Evolutionary conservation across 2,113 vertebrate species (phyloP), one percentile per base, ranked within the genome.

Genomic region (Heterocephalus glaber): DNA sequence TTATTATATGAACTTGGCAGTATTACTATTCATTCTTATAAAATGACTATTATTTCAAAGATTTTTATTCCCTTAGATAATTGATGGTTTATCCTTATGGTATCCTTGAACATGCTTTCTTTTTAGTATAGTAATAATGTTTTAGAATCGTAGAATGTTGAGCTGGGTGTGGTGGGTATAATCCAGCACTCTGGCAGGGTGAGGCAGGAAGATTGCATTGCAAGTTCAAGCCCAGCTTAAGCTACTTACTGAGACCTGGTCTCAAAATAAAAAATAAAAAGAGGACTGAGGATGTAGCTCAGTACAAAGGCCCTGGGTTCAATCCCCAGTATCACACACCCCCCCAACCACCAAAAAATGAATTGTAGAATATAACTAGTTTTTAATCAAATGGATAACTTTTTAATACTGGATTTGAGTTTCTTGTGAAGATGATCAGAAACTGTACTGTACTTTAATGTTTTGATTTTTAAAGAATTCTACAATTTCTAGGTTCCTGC

Each of bases 371-470:
- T 60, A 3, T 70, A 79, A 93, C 35, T 85, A 19, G 20, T 76
- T 74, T 85, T 93, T 77, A 74, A 35, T 89, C 83, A 94, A 92
- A 66, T 68, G 41, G 11, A 66, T 86, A 63, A 61, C 47, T 82
- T 0, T 86, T 70, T 49, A 83, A 33, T 68, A 24, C 35, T 63
- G 1, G 28, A 68, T 83, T 74, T 86, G 28, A 14, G 22, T 80
- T 26, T 68, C 63, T 90, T 86, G 41, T 89, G 41, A 61, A 24
- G 38, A 70, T 38, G 28, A 1, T 92, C 1, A 20, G 65, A 84
- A 87, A 41, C 22, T 81, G 1, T 38, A 5, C 16, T n/a, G 11
- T 20, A 13, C 20, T 14, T 92, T 47, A 54, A 8, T 26, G 4
- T 86, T 86, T 88, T 47, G 47, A 66, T 20, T 38, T 70, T 52